Percentiles rank a stretch among this genome's conserved stretches.
Evolutionary conservation across 2,797 vertebrate species (phyloP).

Genomic region (Aulostomus chinensis): DNA sequence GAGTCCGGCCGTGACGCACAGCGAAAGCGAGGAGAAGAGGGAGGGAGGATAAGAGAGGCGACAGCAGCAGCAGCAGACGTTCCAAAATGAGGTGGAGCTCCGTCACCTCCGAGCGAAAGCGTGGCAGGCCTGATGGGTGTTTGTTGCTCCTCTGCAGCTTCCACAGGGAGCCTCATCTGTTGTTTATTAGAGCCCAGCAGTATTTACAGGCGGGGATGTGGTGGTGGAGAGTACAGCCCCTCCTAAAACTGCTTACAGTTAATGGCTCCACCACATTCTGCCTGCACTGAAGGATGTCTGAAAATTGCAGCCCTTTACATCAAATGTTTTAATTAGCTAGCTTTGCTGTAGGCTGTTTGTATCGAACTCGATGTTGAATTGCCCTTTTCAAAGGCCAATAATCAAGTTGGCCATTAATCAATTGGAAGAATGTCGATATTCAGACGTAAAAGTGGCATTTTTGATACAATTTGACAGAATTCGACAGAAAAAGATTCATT

Average conservation of each 20-base stretch:
- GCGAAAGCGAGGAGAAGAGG: conserved; percentile 33
- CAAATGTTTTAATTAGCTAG: conserved; percentile 22
- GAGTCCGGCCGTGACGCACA: conserved; percentile 76
- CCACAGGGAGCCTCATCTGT: conserved; percentile 28
- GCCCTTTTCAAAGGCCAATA: neutral
- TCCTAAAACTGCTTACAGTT: conserved; percentile 27
- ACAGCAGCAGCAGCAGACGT: conserved; percentile 36
- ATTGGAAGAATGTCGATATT: too few species aligned
- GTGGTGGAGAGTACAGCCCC: conserved; percentile 24
- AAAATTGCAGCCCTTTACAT: conserved; percentile 17
- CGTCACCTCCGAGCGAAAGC: conserved; percentile 42
- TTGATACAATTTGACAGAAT: neutral
- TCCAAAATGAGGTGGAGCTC: conserved; percentile 65
- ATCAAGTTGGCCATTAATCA: neutral
- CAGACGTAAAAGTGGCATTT: neutral
- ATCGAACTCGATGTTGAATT: neutral
- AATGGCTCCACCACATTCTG: conserved; percentile 40
- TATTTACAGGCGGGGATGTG: conserved; percentile 31
- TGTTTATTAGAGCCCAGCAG: conserved; percentile 38
- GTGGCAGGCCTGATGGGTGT: conserved; percentile 30
- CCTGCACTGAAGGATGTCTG: conserved; percentile 15
- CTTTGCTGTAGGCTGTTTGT: conserved; percentile 9
- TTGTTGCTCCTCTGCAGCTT: conserved; percentile 32
- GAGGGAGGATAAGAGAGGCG: conserved; percentile 8
- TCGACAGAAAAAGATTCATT: neutral